Evolutionary conservation across 2,797 vertebrate species (phyloP).

Genomic region (Amniataba percoides): DNA sequence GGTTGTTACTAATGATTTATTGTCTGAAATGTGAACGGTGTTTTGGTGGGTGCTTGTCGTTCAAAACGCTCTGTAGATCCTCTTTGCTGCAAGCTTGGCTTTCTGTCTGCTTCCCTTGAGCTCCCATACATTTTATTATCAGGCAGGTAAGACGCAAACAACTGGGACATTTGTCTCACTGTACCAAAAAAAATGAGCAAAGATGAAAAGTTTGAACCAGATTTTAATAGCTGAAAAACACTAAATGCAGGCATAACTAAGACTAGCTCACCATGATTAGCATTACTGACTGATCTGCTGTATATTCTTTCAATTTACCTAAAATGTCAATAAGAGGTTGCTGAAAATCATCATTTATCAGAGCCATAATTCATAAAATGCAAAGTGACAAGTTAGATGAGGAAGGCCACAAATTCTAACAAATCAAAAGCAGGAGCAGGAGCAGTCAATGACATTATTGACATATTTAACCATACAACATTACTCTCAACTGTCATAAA

Average conservation of each 20-base stretch:
- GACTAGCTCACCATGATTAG: background rate
- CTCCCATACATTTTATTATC: constrained; percentile 27
- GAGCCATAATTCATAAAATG: background rate
- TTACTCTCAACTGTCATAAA: background rate
- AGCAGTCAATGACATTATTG: too few species aligned
- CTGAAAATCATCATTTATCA: background rate
- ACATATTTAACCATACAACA: background rate
- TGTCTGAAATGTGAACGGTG: constrained; percentile 79
- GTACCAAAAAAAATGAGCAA: background rate
- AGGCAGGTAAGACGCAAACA: constrained; percentile 25
- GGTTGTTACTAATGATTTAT: constrained; percentile 85
- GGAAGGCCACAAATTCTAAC: background rate
- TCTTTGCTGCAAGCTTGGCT: constrained; percentile 24
- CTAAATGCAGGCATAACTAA: background rate
- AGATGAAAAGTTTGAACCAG: constrained; percentile 22
- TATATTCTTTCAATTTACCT: background rate
- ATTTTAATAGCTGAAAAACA: background rate
- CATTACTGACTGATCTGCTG: background rate
- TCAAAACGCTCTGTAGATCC: constrained; percentile 47
- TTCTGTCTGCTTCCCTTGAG: constrained; percentile 14
- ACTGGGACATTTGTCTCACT: constrained; percentile 2
- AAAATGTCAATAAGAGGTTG: background rate
- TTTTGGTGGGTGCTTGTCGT: constrained; percentile 67
- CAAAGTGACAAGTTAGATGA: background rate
- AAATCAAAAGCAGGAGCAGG: background rate